Evolutionary conservation across 2,888 invertebrate species (phyloP), one percentile per base, ranked within the genome.

Genomic region (Synanthedon myopaeformis): DNA sequence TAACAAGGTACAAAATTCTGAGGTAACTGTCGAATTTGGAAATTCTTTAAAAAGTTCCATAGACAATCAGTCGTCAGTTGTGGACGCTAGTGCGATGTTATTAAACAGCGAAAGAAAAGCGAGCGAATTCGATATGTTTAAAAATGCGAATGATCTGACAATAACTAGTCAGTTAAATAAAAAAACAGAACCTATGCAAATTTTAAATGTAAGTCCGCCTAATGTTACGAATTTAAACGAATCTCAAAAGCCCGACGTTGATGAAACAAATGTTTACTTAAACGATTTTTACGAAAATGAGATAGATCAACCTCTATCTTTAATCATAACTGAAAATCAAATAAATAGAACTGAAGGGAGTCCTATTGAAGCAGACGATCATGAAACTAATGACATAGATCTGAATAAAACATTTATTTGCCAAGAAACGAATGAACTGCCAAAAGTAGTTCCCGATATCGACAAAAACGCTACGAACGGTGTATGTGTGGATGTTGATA

Each of bases 241-340:
- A 82, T 82, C 84, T 79, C 79, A 77, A 53, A 61, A 62, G 55
- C 60, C 67, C 62, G 72, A 70, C 62, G 62, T 65, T 66, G 62
- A 62, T 56, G 72, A 69, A 67, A 17, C 17, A 17, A 68, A 62
- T 57, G 58, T 70, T 59, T 78, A 73, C 64, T 69, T 79, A 58
- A 73, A 79, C 12, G 76, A 81, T 63, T 71, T 79, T 54, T 77
- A 79, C 12, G 83, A 82, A 52, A 84, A 85, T 57, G 85, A 83
- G 59, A 82, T 72, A 19, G 85, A 86, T 51, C 86, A 85, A 59
- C 86, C 86, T 14, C 86, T 86, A 62, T 86, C 86, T 42, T 83
- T 86, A 14, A 85, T 86, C 6, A 76, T 86, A 51, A 85, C 86
- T 3, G 83, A 84, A 64, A 70, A 73, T 42, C 72, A 75, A 41